phyloP scores from a whole-genome alignment of 2,113 vertebrate species.

The Spea multiplicata region DNA sequence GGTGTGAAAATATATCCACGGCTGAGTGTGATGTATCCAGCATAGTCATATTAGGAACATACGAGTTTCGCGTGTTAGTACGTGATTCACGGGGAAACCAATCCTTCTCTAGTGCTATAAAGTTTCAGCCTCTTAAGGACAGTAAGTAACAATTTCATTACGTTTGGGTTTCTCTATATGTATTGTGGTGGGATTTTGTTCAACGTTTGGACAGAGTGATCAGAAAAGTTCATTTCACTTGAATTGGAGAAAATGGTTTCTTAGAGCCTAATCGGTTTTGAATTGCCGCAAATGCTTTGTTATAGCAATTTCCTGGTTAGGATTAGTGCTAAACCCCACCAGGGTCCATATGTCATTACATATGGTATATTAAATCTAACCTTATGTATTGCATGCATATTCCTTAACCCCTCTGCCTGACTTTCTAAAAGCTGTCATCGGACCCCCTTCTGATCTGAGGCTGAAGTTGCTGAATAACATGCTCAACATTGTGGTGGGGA shows the following conservation, averaged over 20 bases:
- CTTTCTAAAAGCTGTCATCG: slow-evolving; percentile 4
- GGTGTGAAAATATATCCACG: slow-evolving; percentile 19
- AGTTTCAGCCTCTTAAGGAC: neutral
- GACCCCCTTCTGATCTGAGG: neutral
- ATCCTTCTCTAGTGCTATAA: neutral
- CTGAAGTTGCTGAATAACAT: neutral
- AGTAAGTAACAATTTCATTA: slow-evolving; percentile 2
- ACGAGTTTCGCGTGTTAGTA: neutral
- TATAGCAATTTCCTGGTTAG: too few relatives aligned
- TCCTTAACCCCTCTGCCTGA: neutral
- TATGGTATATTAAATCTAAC: too few relatives aligned
- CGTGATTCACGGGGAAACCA: neutral
- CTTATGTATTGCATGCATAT: neutral
- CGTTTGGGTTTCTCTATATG: too few relatives aligned
- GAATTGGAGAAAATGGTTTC: too few relatives aligned
- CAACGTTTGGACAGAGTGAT: too few relatives aligned
- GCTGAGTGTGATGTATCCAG: neutral
- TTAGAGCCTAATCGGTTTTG: too few relatives aligned
- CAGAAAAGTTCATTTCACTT: too few relatives aligned
- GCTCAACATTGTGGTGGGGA: neutral
- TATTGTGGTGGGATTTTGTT: too few relatives aligned
- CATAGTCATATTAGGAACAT: neutral
- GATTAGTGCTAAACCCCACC: too few relatives aligned
- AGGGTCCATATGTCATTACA: too few relatives aligned
- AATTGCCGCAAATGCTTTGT: too few relatives aligned